These are phyloP conservation scores for Alouatta caraya DNA, from an alignment of 2,797 vertebrate species.

Conservation along the genomic window DNA sequence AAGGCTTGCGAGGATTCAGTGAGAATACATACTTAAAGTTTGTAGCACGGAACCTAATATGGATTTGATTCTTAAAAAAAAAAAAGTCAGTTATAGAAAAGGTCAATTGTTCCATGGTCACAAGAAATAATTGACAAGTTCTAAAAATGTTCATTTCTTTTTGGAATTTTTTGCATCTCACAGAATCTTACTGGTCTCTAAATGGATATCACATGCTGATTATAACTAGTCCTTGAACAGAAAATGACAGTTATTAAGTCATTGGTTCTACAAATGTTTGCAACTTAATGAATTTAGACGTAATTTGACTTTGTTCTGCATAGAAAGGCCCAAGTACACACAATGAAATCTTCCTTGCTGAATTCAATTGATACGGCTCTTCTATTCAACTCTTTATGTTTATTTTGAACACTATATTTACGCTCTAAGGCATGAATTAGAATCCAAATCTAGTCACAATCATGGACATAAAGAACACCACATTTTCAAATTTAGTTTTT, in stretches of 20 bases:
- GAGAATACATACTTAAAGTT: neutral
- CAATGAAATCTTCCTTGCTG: neutral
- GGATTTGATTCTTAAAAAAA: neutral
- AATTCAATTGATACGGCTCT: neutral
- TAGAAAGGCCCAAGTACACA: neutral
- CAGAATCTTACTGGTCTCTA: neutral
- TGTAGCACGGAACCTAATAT: neutral
- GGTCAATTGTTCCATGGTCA: neutral
- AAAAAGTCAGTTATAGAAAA: neutral
- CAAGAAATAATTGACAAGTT: neutral
- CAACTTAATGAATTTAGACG: neutral
- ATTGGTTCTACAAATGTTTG: neutral
- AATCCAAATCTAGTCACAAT: conserved; percentile 22
- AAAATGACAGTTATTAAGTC: neutral
- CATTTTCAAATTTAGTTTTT: conserved; percentile 25
- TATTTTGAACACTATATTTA: neutral
- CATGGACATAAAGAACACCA: neutral
- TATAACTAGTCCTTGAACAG: neutral
- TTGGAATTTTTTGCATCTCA: neutral
- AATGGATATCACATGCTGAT: neutral
- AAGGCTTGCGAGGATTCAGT: neutral
- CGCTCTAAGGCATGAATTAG: neutral
- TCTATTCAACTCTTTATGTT: neutral
- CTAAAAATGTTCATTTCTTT: neutral
- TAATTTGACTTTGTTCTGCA: neutral